Base-by-base conservation (phyloP, 2,888 invertebrate genomes). In the Agrotis ipsilon region DNA sequence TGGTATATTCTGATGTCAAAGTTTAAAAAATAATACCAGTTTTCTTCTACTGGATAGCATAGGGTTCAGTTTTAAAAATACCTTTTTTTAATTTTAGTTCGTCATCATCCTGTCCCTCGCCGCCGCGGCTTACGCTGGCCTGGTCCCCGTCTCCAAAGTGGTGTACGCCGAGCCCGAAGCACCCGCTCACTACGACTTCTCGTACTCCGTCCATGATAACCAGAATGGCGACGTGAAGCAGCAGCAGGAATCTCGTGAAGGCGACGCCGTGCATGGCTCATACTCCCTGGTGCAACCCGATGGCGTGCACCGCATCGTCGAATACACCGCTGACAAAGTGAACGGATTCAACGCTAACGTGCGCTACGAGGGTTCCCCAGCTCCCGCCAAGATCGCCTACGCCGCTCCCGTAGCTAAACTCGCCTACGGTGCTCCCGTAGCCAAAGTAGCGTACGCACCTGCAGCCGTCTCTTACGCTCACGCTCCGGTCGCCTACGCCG, bases 211-310 rank as follows among this genome's bases (percentile, higher is more conserved):
- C 62, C 94, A 95, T 72, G 96, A 96, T 80, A 81, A 87, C 5
- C 93, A 94, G 86, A 94, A 89, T 83, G 95, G 96, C 3, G 96
- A 96, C 86, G 88, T 95, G 81, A 96, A 96, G 88, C 90, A 95
- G 78, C 96, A 96, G 88, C 92, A 94, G 80, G 96, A 96, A 81
- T 86, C 90, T 66, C 96, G 96, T 78, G 82, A 88, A 76, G 96
- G 96, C 3, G 94, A 96, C 85, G 88, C 86, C 73, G 94, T 96
- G 48, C 94, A 94, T 52, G 96, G 96, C 74, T 94, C 92, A 48
- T 96, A 96, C 91, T 95, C 96, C 2, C 92, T 96, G 21, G 90
- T 96, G 52, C 96, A 96, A 72, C 95, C 96, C 72, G 96, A 96
- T 70, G 96, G 96, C 2, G 92, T 93, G 57, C 92, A 88, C 84